These are phyloP conservation scores for Chloebia gouldiae DNA, from an alignment of 2,113 vertebrate species.

Conservation along the genomic window DNA sequence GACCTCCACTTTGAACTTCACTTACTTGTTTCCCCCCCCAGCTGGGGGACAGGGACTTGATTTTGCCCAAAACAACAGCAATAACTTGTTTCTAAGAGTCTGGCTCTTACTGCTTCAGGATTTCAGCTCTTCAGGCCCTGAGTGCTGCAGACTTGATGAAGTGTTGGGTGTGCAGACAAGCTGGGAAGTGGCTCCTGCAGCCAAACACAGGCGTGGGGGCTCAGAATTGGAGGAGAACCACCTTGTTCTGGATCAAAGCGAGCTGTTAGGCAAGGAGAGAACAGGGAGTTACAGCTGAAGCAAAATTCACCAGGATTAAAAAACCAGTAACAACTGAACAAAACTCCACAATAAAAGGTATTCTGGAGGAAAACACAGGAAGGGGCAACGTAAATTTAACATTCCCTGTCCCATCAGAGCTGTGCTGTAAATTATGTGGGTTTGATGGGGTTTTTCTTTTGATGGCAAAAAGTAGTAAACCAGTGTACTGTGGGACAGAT, in stretches of 20 bases:
- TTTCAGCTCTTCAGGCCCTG: background rate
- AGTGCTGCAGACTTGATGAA: slow-evolving; percentile 25
- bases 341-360: background rate
- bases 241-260: background rate
- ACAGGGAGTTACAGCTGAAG: background rate
- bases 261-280: background rate
- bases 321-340: background rate
- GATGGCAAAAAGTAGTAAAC: background rate
- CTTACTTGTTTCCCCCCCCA: accelerated
- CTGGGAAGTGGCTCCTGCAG: background rate
- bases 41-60: background rate
- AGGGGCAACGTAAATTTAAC: background rate
- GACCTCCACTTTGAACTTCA: background rate
- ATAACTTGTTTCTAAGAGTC: background rate
- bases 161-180: background rate
- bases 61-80: background rate
- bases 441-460: background rate
- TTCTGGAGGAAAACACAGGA: background rate
- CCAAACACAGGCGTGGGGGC: background rate
- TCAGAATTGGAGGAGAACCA: background rate
- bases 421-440: background rate
- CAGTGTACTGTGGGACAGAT: background rate
- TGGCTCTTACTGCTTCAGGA: background rate
- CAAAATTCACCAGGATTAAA: background rate
- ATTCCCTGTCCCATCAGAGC: background rate